phyloP scores from a whole-genome alignment of 2,888 invertebrate genomes.

The Lasioglossum zephyrum region DNA sequence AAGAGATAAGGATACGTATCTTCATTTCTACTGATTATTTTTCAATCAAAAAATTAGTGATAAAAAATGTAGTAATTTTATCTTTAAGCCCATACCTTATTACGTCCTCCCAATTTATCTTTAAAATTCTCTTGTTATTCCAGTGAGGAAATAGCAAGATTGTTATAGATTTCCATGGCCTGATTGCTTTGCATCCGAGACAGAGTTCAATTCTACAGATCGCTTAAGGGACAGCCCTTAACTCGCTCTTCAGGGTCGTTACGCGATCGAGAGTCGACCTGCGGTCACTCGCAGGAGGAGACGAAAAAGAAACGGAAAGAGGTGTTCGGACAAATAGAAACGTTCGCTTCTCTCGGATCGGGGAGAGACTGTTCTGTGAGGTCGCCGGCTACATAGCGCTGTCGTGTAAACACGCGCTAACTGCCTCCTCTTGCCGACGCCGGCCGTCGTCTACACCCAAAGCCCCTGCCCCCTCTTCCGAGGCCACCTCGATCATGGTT shows the following conservation, averaged over 20 bases:
- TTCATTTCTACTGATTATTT: too few species aligned
- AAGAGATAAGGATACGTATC: too few species aligned
- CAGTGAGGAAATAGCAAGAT: neutral
- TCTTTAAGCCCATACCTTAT: neutral
- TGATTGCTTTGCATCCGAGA: neutral
- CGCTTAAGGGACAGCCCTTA: neutral
- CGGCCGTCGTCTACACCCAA: conserved; percentile 57
- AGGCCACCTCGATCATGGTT: conserved; percentile 33
- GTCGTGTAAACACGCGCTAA: conserved; percentile 84
- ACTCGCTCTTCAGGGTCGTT: conserved; percentile 63
- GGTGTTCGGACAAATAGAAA: conserved; percentile 82
- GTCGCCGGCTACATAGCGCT: conserved; percentile 83
- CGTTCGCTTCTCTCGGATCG: conserved; percentile 73
- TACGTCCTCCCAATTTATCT: too few species aligned
- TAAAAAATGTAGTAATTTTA: neutral
- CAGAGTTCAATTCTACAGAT: neutral
- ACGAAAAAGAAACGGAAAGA: conserved; percentile 48
- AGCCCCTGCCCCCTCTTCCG: conserved; percentile 21
- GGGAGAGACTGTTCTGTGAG: conserved; percentile 73
- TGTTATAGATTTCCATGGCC: neutral
- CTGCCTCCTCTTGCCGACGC: conserved; percentile 78
- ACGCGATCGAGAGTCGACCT: conserved; percentile 67
- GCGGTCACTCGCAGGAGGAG: conserved; percentile 17
- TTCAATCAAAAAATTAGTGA: too few species aligned
- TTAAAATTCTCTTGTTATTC: neutral